Evolutionary conservation across 2,888 invertebrate species (phyloP).

Genomic region (Cylindroiulus punctatus): DNA sequence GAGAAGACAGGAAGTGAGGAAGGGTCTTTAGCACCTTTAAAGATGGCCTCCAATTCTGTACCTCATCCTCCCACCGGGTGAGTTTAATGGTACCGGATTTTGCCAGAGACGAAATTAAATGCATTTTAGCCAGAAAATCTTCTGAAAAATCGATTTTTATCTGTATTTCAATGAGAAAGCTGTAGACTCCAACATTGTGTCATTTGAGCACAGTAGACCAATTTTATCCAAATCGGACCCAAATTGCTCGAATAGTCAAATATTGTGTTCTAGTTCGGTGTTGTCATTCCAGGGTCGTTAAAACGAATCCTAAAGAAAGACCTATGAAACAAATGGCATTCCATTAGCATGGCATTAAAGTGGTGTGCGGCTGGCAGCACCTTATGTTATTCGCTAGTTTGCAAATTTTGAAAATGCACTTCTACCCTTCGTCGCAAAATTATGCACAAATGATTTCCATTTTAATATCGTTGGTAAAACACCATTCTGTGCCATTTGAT

Average conservation of each 20-base stretch:
- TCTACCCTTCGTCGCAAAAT: not conserved
- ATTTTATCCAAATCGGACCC: slow-evolving; percentile 24
- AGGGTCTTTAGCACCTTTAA: not conserved
- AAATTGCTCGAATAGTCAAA: not conserved
- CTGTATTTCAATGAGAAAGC: not conserved
- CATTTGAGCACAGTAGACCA: not conserved
- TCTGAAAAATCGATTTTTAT: not conserved
- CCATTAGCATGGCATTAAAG: not conserved
- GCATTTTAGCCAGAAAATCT: not conserved
- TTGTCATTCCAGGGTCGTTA: not conserved
- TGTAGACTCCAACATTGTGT: not conserved
- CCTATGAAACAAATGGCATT: not conserved
- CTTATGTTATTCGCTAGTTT: not conserved
- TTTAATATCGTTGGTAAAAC: not conserved
- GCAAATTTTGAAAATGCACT: not conserved
- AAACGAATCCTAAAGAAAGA: not conserved
- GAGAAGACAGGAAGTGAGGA: not conserved
- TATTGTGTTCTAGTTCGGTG: not conserved
- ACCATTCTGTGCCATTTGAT: not conserved
- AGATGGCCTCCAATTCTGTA: not conserved
- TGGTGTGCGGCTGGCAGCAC: not conserved
- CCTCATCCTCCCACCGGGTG: not conserved
- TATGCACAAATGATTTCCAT: not conserved
- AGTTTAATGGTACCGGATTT: not conserved
- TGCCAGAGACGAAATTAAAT: not conserved